phyloP scores from a whole-genome alignment of 2,888 invertebrate species.

The Xiphydria camelus region DNA sequence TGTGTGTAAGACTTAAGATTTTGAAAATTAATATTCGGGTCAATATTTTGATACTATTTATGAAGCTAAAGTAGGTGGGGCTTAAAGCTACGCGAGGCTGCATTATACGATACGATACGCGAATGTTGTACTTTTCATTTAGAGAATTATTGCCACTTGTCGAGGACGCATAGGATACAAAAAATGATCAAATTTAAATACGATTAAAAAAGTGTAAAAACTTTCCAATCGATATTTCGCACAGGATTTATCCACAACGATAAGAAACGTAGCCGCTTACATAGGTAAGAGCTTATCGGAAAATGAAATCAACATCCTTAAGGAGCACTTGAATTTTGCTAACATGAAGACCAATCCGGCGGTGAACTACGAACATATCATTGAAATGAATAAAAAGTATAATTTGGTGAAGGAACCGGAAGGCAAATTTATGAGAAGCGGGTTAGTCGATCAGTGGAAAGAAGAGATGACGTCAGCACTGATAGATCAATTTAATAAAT shows the following conservation, averaged over 20 bases:
- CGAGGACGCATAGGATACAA: too few species aligned
- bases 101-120: too few species aligned
- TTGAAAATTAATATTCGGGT: too few species aligned
- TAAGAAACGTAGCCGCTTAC: slow-evolving; percentile 56
- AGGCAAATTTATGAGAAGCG: slow-evolving; percentile 59
- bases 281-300: slow-evolving; percentile 48
- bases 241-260: slow-evolving; percentile 57
- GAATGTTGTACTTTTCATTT: too few species aligned
- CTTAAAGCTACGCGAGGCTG: too few species aligned
- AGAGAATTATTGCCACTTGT: too few species aligned
- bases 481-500: slow-evolving; percentile 58
- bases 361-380: slow-evolving; percentile 61
- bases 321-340: slow-evolving; percentile 60
- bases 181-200: too few species aligned
- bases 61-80: too few species aligned
- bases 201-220: too few species aligned
- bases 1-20: too few species aligned
- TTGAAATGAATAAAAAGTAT: slow-evolving; percentile 49
- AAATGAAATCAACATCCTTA: slow-evolving; percentile 51
- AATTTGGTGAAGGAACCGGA: slow-evolving; percentile 48
- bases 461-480: slow-evolving; percentile 48
- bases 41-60: too few species aligned
- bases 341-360: slow-evolving; percentile 65
- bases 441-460: slow-evolving; percentile 58
- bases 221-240: too few species aligned